phyloP scores from a whole-genome alignment of 2,888 invertebrate species.

The Euphydryas editha region DNA sequence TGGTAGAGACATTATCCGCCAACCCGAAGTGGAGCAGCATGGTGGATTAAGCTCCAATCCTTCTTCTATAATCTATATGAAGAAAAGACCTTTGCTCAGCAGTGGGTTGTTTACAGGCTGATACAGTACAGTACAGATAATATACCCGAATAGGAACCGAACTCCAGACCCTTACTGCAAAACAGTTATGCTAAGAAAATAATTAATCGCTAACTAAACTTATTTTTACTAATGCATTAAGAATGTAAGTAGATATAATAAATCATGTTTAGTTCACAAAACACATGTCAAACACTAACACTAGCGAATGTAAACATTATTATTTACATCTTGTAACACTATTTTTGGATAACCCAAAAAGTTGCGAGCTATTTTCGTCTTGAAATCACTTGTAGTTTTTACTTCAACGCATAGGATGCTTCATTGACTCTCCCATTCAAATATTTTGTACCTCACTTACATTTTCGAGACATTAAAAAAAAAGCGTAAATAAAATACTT shows the following conservation, averaged over 20 bases:
- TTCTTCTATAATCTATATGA: no score
- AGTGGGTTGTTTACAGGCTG: no score
- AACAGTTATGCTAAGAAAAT: no score
- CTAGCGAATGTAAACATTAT: conserved; percentile 51
- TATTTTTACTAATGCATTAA: not conserved
- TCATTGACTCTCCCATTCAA: conserved; percentile 19
- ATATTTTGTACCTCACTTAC: not conserved
- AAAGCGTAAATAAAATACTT: no score
- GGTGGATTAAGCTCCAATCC: no score
- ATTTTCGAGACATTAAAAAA: not conserved
- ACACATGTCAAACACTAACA: conserved; percentile 49
- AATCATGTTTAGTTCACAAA: conserved; percentile 45
- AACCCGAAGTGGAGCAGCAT: no score
- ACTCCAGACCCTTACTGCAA: no score
- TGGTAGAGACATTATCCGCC: no score
- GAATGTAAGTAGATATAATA: conserved; percentile 39
- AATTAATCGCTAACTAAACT: not conserved
- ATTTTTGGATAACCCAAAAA: conserved; percentile 49
- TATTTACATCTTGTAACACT: conserved; percentile 49
- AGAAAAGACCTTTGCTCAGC: no score
- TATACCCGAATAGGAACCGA: no score
- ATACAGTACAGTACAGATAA: no score
- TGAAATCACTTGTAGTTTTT: conserved; percentile 43
- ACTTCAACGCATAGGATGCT: conserved; percentile 26
- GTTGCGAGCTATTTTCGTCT: conserved; percentile 42